Conservation (phyloP, 2,113 vertebrate species). For the Microcebus ravelobensis region DNA sequence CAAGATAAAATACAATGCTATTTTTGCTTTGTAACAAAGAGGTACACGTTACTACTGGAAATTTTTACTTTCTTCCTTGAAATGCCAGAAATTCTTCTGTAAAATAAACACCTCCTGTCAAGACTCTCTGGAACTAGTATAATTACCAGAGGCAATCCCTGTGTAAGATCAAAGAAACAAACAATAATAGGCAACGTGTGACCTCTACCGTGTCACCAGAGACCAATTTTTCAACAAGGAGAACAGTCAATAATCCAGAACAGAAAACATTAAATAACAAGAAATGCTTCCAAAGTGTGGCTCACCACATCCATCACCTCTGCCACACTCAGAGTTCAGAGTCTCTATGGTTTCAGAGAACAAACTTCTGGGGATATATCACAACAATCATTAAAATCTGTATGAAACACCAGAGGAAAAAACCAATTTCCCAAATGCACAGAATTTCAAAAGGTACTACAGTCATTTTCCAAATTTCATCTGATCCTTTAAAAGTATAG, state of each 20-base stretch:
- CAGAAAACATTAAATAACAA: slow-evolving; percentile 68
- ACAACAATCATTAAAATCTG: slow-evolving; percentile 64
- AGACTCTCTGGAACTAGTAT: slow-evolving; percentile 74
- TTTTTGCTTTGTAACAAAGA: slow-evolving; percentile 51
- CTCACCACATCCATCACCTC: slow-evolving; percentile 57
- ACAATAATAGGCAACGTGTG: slow-evolving; percentile 68
- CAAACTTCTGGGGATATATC: slow-evolving; percentile 56
- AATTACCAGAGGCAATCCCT: slow-evolving; percentile 79
- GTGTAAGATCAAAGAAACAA: slow-evolving; percentile 81
- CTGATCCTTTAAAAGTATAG: background rate
- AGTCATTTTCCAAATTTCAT: slow-evolving; percentile 32
- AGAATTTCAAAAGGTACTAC: slow-evolving; percentile 50
- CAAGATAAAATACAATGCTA: slow-evolving; percentile 26
- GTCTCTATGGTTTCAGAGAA: slow-evolving; percentile 43
- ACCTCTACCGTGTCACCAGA: slow-evolving; percentile 69
- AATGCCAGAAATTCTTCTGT: slow-evolving; percentile 86
- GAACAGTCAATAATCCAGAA: slow-evolving; percentile 66
- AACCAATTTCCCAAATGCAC: slow-evolving; percentile 36
- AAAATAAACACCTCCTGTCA: slow-evolving; percentile 83
- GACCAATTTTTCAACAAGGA: slow-evolving; percentile 74
- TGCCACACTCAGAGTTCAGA: slow-evolving; percentile 34
- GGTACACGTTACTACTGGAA: slow-evolving; percentile 69
- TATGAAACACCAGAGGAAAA: slow-evolving; percentile 55
- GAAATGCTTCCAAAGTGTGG: slow-evolving; percentile 71
- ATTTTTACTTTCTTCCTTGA: slow-evolving; percentile 77